Evolutionary conservation across 2,888 invertebrate species (phyloP).

Genomic region (Branchipolynoe longqiensis): DNA sequence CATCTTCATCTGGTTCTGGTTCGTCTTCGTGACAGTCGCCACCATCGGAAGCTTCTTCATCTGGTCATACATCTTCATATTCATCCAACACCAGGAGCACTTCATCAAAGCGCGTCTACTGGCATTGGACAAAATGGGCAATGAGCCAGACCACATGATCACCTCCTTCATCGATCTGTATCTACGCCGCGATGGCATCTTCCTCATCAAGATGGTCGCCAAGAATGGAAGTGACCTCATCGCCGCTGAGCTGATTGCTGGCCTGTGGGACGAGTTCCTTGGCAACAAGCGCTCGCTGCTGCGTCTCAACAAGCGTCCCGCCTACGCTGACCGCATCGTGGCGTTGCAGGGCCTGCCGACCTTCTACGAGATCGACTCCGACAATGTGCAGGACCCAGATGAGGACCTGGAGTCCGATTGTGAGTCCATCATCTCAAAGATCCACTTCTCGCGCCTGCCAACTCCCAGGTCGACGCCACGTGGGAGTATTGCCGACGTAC

Average conservation of each 20-base stretch:
- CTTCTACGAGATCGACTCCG: not conserved
- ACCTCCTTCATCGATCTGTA: slow-evolving; percentile 54
- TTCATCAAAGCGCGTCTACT: slow-evolving; percentile 49
- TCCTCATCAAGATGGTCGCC: slow-evolving; percentile 60
- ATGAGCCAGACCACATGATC: slow-evolving; percentile 32
- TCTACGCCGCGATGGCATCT: slow-evolving; percentile 61
- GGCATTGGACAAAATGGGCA: slow-evolving; percentile 47
- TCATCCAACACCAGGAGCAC: slow-evolving; percentile 48
- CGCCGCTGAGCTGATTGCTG: slow-evolving; percentile 61
- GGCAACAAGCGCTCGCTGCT: slow-evolving; percentile 24
- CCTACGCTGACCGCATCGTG: slow-evolving; percentile 13
- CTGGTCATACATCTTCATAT: slow-evolving; percentile 74
- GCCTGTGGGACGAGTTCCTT: slow-evolving; percentile 61
- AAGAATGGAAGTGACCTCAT: slow-evolving; percentile 62
- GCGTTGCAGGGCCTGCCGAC: slow-evolving; percentile 22
- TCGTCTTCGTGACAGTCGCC: slow-evolving; percentile 81
- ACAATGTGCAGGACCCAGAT: slow-evolving; percentile 34
- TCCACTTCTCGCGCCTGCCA: slow-evolving; percentile 33
- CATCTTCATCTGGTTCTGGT: slow-evolving; percentile 84
- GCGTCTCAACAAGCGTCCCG: slow-evolving; percentile 10
- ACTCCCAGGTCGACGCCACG: not conserved
- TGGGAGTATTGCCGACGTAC: not conserved
- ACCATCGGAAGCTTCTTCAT: slow-evolving; percentile 81
- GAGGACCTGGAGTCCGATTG: not conserved
- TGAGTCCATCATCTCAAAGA: slow-evolving; percentile 5